Evolutionary conservation across 2,888 invertebrate species (phyloP), one percentile per base, ranked within the genome.

Genomic region (Apamea crenata): DNA sequence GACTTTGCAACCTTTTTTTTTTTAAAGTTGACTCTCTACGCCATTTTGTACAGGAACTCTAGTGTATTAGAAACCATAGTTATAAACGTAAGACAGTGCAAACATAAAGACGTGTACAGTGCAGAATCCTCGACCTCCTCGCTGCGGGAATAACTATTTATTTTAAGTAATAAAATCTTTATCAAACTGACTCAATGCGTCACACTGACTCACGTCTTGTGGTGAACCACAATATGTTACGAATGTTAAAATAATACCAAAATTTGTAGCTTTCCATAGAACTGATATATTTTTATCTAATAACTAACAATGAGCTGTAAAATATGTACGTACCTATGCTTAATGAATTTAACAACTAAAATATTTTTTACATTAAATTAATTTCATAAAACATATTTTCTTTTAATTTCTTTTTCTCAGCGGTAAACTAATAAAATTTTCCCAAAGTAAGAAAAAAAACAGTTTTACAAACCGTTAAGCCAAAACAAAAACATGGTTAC

Each of bases 81-180:
- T 18, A 77, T 63, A 36, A 81, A 84, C 84, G 84, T 63, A 94
- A 95, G 94, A 95, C 95, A 95, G 95, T 96, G 95, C 94, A 93
- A 93, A 94, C 91, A 93, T 89, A 87, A 78, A 87, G 91, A 93
- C 85, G 85, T 91, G 91, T 91, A 92, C 90, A 91, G 87, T 91
- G 90, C 90, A 86, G 61, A 72, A 78, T 67, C 69, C 91, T 91
- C 92, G 91, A 92, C 93, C 94, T 87, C 83, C 88, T 87, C 92
- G 90, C 89, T 88, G 88, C 89, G 91, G 91, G 87, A 90, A 89
- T 89, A 90, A 90, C 89, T 86, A 89, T 88, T 82, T 56, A 66
- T 71, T 80, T 69, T 29, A 18, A 2, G 56, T 36, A 56, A 36
- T 74, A 16, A n/a, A 18, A n/a, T 47, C 1, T 70, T 61, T 21